Evolutionary conservation across 2,888 invertebrate genomes (phyloP), one percentile per base, ranked within the genome.

Genomic region (Cecidostiba fungosa): DNA sequence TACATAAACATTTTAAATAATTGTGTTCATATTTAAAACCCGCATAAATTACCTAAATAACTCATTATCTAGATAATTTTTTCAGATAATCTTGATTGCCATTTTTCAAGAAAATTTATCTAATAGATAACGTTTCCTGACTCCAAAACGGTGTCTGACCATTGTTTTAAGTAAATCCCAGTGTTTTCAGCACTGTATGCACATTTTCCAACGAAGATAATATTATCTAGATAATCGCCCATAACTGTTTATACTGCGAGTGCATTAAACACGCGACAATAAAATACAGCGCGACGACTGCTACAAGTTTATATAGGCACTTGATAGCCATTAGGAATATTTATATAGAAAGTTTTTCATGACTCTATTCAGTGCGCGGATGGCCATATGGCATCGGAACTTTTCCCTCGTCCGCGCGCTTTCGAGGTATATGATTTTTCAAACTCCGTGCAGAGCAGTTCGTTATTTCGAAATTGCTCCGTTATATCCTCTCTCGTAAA

Each of bases 261-360:
- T 50, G 6, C 23, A 59, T 10, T 59, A 59, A 23, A 59, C 59
- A n/a, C 50, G 50, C 50, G 50, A 8, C n/a, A 5, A 14, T 36
- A 76, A 54, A 54, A 62, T 43, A 19, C 43, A 50, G 47, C n/a
- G 50, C 39, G 10, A 12, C 23, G 14, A 26, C 43, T 43, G 29
- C n/a, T 14, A 78, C n/a, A 69, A 32, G n/a, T 70, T 50, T 50
- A 54, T 16, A 29, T 10, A 47, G 59, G 39, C 69, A 29, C 14
- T 54, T 79, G 23, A 66, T 29, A 47, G 26, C 16, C 54, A 66
- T 66, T 77, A 32, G 73, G 39, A 77, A 77, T 77, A 39, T 77
- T 77, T 77, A 54, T 70, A 43, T 77, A 70, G 82, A 77, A 77
- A 77, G 82, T 77, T 83, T 83, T 72, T 70, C 77, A 83, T 59